Percentiles rank a stretch among this genome's conserved stretches.
Conservation (phyloP, 2,888 invertebrate species). For the Escarpia spicata region DNA sequence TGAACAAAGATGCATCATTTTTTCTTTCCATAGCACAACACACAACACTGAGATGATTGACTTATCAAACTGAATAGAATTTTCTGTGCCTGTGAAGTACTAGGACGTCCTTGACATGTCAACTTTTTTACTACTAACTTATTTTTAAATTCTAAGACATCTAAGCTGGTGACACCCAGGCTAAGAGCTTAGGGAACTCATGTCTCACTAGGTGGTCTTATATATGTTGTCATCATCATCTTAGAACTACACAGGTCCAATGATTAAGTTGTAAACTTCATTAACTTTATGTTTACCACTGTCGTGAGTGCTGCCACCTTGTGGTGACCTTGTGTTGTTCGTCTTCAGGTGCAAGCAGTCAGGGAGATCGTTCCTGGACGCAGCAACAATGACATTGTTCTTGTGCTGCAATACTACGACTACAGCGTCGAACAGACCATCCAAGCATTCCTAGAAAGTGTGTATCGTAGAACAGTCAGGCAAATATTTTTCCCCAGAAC, state of each 20-base stretch:
- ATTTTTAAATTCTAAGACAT: not conserved
- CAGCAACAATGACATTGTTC: conserved; percentile 65
- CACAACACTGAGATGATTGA: too few species aligned
- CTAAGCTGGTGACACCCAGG: not conserved
- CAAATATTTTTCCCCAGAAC: not conserved
- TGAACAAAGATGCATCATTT: not conserved
- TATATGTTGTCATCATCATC: not conserved
- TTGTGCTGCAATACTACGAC: conserved; percentile 67
- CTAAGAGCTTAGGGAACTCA: not conserved
- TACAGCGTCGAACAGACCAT: conserved; percentile 66
- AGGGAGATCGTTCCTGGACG: conserved; percentile 64
- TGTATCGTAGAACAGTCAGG: not conserved
- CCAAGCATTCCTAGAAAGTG: conserved; percentile 67
- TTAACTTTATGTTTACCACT: not conserved
- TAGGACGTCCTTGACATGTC: not conserved
- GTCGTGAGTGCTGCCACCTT: not conserved
- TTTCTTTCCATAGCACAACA: too few species aligned
- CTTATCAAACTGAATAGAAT: not conserved
- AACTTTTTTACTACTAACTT: not conserved
- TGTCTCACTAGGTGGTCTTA: not conserved
- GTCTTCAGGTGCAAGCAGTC: conserved; percentile 58
- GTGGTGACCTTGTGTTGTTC: conserved; percentile 16
- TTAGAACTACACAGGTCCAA: not conserved
- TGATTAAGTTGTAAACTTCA: too few species aligned
- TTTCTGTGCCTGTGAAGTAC: not conserved